These are phyloP conservation scores for Armadillidium nasatum DNA, from an alignment of 1,140 invertebrate species.

Conservation along the genomic window DNA sequence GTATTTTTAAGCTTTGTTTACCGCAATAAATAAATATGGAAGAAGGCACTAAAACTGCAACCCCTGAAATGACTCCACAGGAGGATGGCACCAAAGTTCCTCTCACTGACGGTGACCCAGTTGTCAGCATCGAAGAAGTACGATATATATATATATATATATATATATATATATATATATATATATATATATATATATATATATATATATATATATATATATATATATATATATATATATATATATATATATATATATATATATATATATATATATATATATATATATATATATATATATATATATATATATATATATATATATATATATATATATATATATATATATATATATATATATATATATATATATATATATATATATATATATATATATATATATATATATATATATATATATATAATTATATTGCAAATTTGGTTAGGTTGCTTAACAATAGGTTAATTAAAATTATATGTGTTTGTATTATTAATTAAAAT, in stretches of 20 bases:
- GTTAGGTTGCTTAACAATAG: too few species aligned
- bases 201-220: constrained; percentile 3
- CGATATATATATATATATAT: background rate
- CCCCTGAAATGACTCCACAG: constrained; percentile 1
- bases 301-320: constrained; percentile 3
- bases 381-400: background rate
- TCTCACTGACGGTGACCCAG: background rate
- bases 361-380: constrained; percentile 1
- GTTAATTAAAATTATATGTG: too few species aligned
- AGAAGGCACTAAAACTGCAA: background rate
- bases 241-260: background rate
- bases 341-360: constrained; percentile 1
- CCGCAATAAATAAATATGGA: background rate
- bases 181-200: constrained; percentile 3
- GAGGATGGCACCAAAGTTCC: background rate
- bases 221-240: background rate
- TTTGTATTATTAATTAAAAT: too few species aligned
- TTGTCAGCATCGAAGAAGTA: background rate
- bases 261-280: constrained; percentile 1
- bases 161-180: constrained; percentile 7
- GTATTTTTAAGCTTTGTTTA: background rate
- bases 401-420: background rate
- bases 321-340: constrained; percentile 3
- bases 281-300: constrained; percentile 3
- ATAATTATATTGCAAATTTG: too few species aligned